Evolutionary conservation across 2,888 invertebrate species (phyloP), one percentile per base, ranked within the genome.

Genomic region (Eupeodes luniger): DNA sequence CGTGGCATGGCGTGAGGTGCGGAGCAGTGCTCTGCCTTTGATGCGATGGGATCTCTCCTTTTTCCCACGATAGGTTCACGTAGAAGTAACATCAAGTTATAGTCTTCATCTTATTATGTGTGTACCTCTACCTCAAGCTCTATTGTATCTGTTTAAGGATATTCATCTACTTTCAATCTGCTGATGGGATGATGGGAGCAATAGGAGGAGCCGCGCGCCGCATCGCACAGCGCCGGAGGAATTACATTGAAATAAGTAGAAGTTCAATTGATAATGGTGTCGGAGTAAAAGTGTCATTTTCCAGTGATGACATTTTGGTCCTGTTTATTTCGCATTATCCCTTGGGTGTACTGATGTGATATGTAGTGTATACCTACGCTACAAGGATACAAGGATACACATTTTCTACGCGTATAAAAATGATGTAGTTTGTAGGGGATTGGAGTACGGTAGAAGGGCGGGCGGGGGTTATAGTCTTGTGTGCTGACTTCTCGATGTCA

Each of bases 251-350:
- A 51, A 57, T 44, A 66, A 72, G 86, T 59, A 72, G 86, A 61
- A 83, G 72, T 83, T 80, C 87, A 70, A 87, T 87, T 83, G 83
- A 83, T 83, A 87, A 87, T 80, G 87, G 80, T 72, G 87, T 80
- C 76, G 72, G 72, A 87, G 78, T 69, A 64, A 79, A 85, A 75
- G 67, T 78, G 78, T 81, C 74, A 78, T 64, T 86, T 82, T 78
- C 53, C 76, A 74, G 72, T 85, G 85, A 85, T 85, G 85, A 85
- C 81, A 85, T 82, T 70, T 59, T 44, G 59, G 59, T 70, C 62
- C 69, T 66, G 61, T 16, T 7, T 62, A 55, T 59, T n/a, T 53
- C 44, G 19, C 19, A n/a, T 7, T 36, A 76, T 11, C 79, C 57
- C 14, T 49, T 11, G 74, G 59, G 47, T 47, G 16, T 40, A 40